Conservation (phyloP, 2,797 vertebrate species). For the Pagetopsis macropterus region DNA sequence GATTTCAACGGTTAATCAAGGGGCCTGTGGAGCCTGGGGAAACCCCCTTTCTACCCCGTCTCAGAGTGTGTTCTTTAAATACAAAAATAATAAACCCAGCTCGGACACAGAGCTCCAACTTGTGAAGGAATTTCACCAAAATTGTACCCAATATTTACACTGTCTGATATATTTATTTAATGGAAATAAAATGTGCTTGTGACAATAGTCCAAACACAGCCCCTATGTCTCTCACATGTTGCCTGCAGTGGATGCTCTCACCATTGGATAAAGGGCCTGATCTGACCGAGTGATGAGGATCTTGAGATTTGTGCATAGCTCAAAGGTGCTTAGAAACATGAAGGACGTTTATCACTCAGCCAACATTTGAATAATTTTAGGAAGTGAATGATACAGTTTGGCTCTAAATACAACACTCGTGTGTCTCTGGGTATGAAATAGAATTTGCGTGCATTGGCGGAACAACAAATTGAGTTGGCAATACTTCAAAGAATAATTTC, state of each 20-base stretch:
- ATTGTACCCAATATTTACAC: slow-evolving; percentile 18
- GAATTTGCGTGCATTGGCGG: slow-evolving; percentile 11
- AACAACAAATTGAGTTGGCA: background rate
- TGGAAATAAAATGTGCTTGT: slow-evolving; percentile 13
- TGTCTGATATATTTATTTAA: slow-evolving; percentile 3
- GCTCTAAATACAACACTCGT: slow-evolving; percentile 2
- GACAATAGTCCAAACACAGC: slow-evolving; percentile 7
- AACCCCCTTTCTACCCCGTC: slow-evolving; percentile 33
- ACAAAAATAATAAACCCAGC: slow-evolving; percentile 21
- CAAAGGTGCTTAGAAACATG: slow-evolving; percentile 26
- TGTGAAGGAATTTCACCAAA: slow-evolving; percentile 29
- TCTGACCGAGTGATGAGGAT: slow-evolving; percentile 48
- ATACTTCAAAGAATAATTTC: slow-evolving; percentile 2
- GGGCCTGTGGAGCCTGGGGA: slow-evolving; percentile 51
- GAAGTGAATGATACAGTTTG: slow-evolving; percentile 21
- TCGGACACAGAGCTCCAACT: slow-evolving; percentile 18
- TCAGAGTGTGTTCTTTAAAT: slow-evolving; percentile 8
- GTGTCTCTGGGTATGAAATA: slow-evolving; percentile 15
- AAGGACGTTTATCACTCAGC: slow-evolving; percentile 26
- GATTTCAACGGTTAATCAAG: slow-evolving; percentile 66
- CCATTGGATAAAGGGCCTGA: slow-evolving; percentile 12
- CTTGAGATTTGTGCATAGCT: slow-evolving; percentile 47
- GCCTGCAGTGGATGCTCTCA: slow-evolving; percentile 12
- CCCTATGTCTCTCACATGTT: slow-evolving; percentile 18
- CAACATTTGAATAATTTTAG: slow-evolving; percentile 22